Conservation (phyloP, 2,113 vertebrate species). For the Notothenia coriiceps region DNA sequence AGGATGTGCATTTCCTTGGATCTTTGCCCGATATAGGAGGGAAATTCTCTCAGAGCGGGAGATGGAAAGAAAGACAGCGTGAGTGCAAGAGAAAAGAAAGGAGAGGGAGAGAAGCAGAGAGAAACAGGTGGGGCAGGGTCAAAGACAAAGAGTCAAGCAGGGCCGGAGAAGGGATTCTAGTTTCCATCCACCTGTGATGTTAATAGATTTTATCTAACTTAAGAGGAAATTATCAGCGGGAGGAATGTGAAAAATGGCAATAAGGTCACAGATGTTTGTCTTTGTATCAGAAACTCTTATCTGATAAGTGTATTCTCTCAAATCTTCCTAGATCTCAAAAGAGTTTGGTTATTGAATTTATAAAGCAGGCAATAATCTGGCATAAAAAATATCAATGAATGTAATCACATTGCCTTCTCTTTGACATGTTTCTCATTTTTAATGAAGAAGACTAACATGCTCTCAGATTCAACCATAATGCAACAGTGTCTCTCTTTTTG, state of each 20-base stretch:
- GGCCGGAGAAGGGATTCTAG: conserved; percentile 60
- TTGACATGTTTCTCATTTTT: not conserved
- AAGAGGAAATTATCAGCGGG: conserved; percentile 56
- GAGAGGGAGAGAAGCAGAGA: not conserved
- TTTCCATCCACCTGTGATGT: conserved; percentile 82
- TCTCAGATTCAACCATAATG: conserved; percentile 6
- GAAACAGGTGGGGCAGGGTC: conserved; percentile 24
- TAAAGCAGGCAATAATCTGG: not conserved
- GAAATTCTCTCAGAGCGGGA: conserved; percentile 37
- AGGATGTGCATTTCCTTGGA: conserved; percentile 61
- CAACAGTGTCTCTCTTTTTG: not conserved
- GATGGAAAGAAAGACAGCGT: conserved; percentile 20
- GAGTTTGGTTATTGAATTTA: not conserved
- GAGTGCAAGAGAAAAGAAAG: conserved; percentile 5
- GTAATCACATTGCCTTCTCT: not conserved
- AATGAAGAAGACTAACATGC: not conserved
- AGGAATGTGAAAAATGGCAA: conserved; percentile 64
- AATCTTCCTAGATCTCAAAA: not conserved
- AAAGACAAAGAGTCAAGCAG: conserved; percentile 17
- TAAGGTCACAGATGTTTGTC: conserved; percentile 11
- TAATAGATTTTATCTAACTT: conserved; percentile 74
- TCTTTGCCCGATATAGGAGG: conserved; percentile 54
- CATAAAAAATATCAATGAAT: no score
- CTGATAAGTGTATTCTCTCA: conserved; percentile 6
- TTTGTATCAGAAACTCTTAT: conserved; percentile 14